Conservation (phyloP, 2,888 invertebrate species). For the Selenia dentaria region DNA sequence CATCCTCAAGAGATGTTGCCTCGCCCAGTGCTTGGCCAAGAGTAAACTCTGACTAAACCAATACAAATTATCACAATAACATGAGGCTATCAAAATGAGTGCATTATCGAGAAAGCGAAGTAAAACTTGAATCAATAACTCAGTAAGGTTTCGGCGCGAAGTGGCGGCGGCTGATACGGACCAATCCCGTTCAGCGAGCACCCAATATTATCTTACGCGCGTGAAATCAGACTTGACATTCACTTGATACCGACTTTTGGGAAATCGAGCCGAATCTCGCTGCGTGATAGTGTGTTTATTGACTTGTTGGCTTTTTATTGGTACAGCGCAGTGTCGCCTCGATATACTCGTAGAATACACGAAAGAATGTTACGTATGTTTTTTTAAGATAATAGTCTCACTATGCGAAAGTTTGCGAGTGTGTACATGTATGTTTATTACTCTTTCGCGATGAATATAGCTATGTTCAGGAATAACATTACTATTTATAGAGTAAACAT, state of each 20-base stretch:
- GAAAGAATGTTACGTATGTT: too few species aligned
- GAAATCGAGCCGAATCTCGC: not conserved
- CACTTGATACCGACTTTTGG: conserved; percentile 4
- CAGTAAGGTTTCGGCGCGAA: conserved; percentile 11
- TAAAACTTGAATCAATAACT: not conserved
- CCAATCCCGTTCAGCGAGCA: conserved; percentile 13
- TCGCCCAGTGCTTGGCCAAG: too few species aligned
- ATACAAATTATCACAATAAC: too few species aligned
- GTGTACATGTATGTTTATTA: too few species aligned
- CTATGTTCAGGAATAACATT: too few species aligned
- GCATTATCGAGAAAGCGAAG: not conserved
- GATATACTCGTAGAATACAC: too few species aligned
- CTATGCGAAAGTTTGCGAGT: too few species aligned
- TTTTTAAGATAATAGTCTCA: too few species aligned
- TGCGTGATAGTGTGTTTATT: not conserved
- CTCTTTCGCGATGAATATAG: not conserved
- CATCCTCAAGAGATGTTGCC: too few species aligned
- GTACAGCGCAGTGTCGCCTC: not conserved
- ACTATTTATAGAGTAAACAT: too few species aligned
- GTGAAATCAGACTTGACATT: conserved; percentile 7
- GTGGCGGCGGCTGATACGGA: not conserved
- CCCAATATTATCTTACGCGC: conserved; percentile 11
- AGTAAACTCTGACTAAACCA: too few species aligned
- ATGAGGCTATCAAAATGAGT: too few species aligned
- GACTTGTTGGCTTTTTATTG: not conserved